Percentiles rank a stretch among this genome's conserved stretches.
Evolutionary conservation across 2,113 vertebrate species (phyloP).

Genomic region (Cercopithecus mona): DNA sequence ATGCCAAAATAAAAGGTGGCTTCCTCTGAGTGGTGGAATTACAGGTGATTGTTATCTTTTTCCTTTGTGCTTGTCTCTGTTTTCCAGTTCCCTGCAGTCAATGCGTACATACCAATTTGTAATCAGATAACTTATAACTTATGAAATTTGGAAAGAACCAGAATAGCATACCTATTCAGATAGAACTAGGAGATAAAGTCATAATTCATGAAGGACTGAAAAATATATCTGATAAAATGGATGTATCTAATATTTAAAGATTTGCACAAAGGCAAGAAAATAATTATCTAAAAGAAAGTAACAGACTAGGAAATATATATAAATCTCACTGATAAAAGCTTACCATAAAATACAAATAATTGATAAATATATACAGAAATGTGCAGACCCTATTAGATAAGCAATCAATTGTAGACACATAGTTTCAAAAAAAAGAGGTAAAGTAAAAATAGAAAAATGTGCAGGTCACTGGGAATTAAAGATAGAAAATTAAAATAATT

Average conservation of each 20-base stretch:
- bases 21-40: not conserved
- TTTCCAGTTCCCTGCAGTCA: not conserved
- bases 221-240: conserved; percentile 19
- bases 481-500: conserved; percentile 5
- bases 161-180: not conserved
- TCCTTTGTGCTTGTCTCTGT: not conserved
- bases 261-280: conserved; percentile 28
- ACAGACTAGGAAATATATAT: not conserved
- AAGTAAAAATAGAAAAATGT: not conserved
- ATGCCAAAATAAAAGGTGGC: not conserved
- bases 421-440: not conserved
- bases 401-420: not conserved
- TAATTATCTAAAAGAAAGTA: not conserved
- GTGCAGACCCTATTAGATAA: not conserved
- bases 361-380: conserved; percentile 26
- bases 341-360: conserved; percentile 5
- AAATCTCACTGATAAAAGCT: not conserved
- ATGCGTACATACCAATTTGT: not conserved
- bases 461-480: not conserved
- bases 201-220: not conserved
- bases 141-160: not conserved
- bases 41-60: not conserved
- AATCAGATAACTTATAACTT: not conserved
- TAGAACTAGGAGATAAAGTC: not conserved
- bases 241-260: not conserved